Base-by-base conservation (phyloP, 2,797 vertebrate genomes). In the Squalus acanthias region DNA sequence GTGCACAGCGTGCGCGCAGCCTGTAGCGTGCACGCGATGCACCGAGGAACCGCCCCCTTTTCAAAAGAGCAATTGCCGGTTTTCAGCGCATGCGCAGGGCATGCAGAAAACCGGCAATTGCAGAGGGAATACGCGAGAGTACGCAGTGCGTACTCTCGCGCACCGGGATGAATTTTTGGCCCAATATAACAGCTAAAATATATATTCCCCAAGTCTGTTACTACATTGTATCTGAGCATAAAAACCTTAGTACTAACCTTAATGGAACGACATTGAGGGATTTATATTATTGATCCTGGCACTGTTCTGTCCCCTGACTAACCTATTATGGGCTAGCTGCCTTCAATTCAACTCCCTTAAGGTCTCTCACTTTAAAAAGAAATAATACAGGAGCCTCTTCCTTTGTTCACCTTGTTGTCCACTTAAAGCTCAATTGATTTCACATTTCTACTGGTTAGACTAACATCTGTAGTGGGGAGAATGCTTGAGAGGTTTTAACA, bases 271-370 rank as follows among this genome's bases (percentile, higher is more conserved):
- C 29, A 91, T 91, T 91, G 57, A 17, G 29, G 57, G 17, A 93
- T 39, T 50, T 39, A 93, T 22, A 8, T 17, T 46, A 69, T 69
- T 93, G 65, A 93, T 69, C 22, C 22, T 93, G 91, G n/a, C n/a
- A n/a, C n/a, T 67, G n/a, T 22, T 67, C 17, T 67, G n/a, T 67
- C 63, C n/a, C 65, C 65, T 93, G 63, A 69, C 63, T 93, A 93
- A 93, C n/a, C 65, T 26, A 69, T 93, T 93, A 69, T 24, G 9
- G 22, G 91, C 9, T 10, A 46, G n/a, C 39, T 69, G n/a, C 39
- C 91, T 93, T 69, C 91, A 93, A 93, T 93, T 93, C n/a, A 69
- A 67, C n/a, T 46, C 20, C 91, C 88, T 63, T 60, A n/a, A 91
- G 33, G 29, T 91, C 57, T 91, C 63, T 7, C 88, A 50, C 63